Base-by-base conservation (phyloP, 2,888 invertebrate genomes). In the Napeogenes sylphis region DNA sequence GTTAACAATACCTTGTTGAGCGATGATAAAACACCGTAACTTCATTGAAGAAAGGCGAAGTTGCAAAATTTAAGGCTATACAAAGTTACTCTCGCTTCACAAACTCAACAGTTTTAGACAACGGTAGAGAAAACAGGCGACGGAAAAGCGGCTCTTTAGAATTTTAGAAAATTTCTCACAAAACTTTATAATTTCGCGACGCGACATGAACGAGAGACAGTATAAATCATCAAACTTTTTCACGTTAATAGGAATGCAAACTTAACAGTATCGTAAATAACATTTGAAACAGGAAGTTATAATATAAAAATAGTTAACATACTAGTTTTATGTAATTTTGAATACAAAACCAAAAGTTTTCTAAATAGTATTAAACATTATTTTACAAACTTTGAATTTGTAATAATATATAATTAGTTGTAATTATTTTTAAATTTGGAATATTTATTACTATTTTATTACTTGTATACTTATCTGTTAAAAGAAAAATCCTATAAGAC, bases 81-180 rank as follows among this genome's bases (percentile, higher is more conserved):
- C 82, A 79, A 86, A 89, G 85, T 85, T 86, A 82, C 84, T 77
- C 83, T 78, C 75, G 79, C 74, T 76, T 82, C 71, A 75, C 77
- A 82, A 86, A 85, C 82, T 85, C 82, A 62, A 69, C 73, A 76
- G 81, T 79, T 80, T 79, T 78, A 80, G 77, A 81, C 78, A 84
- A 61, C 78, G 76, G 74, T 61, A 61, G 64, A 59, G 59, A 66
- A 71, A 76, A 72, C 74, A 73, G 76, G 76, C 75, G 75, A 74
- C 72, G 76, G 75, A 63, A 75, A 78, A 74, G 69, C 78, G 80
- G 81, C 85, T 82, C 82, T 88, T 85, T 81, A 84, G 82, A 87
- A 87, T 86, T 90, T 88, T 84, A 85, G 87, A 87, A 86, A 87
- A 84, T 85, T 83, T 79, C 79, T 79, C 78, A 70, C 78, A 78